Conservation (phyloP, 2,888 invertebrate genomes). For the Timema podura region DNA sequence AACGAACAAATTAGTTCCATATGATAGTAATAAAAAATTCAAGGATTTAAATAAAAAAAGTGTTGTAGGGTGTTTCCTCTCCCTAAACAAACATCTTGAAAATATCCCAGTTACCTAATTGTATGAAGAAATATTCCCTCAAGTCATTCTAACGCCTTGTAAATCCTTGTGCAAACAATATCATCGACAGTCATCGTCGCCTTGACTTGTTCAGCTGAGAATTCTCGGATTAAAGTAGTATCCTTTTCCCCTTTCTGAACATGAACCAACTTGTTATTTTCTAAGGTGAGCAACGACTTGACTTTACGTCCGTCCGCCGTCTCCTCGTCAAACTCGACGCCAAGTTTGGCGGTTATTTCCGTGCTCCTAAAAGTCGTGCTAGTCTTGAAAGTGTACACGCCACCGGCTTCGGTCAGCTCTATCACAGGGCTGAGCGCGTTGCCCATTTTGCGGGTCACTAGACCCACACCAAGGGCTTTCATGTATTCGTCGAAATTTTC, state of each 20-base stretch:
- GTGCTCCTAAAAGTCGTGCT: slow-evolving; percentile 86
- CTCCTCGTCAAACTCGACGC: slow-evolving; percentile 85
- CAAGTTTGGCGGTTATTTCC: slow-evolving; percentile 75
- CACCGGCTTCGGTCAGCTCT: slow-evolving; percentile 77
- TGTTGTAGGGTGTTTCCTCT: no score
- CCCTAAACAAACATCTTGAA: no score
- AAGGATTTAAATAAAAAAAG: no score
- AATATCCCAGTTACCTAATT: no score
- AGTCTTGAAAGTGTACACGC: slow-evolving; percentile 71
- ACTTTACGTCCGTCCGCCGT: slow-evolving; percentile 88
- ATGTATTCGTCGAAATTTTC: slow-evolving; percentile 88
- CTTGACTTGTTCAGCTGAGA: slow-evolving; percentile 67
- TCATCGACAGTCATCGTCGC: slow-evolving; percentile 54
- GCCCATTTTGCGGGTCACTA: slow-evolving; percentile 84
- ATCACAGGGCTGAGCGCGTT: slow-evolving; percentile 78
- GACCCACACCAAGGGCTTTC: slow-evolving; percentile 81
- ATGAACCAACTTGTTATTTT: slow-evolving; percentile 77
- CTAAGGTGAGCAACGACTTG: slow-evolving; percentile 64
- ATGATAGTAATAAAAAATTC: no score
- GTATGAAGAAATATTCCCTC: no score
- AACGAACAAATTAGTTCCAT: no score
- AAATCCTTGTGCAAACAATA: not conserved
- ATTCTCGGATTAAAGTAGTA: slow-evolving; percentile 69
- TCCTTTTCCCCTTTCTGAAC: slow-evolving; percentile 67
- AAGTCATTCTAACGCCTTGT: not conserved